Base-by-base conservation (phyloP, 2,888 invertebrate genomes). In the Lasioglossum malachurum region DNA sequence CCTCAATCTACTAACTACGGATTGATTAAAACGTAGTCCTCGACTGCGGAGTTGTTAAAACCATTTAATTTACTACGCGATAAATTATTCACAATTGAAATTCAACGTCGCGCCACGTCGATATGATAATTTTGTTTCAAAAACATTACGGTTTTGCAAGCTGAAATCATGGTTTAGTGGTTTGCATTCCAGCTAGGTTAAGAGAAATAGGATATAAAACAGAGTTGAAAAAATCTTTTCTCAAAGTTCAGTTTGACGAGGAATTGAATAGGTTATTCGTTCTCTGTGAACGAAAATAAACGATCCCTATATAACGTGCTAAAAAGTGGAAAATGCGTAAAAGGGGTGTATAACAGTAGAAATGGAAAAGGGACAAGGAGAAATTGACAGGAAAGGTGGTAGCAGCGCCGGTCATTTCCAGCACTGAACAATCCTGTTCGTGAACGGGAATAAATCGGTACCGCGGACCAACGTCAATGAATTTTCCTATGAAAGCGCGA, bases 371-470 rank as follows among this genome's bases (percentile, higher is more conserved):
- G 67, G 75, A 72, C 71, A 23, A 64, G 53, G 75, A 79, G 75
- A 85, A 86, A 88, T 83, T 86, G 89, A 87, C 83, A 83, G 78
- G 86, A 80, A 82, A 77, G 57, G 74, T 69, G 72, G 86, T 83
- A 76, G 80, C 86, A 83, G 85, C 88, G 88, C 90, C 90, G 90
- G 90, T 84, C 81, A 75, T 16, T 69, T 84, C 60, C 73, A 64
- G 73, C 73, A 76, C 27, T 46, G 49, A 75, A 78, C 78, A 80
- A 73, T 80, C 69, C 53, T 75, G 23, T 83, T 38, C 74, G 19
- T 57, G 5, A 23, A 23, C 19, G 60, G 44, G 23, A 71, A 71
- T 64, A 19, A 60, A 27, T 19, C 14, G 2, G 64, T 73, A 72
- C 31, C 46, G 23, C 67, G 4, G 35, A 35, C n/a, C 8, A 82